Conservation (phyloP, 2,888 invertebrate species). For the Gnatocerus cornutus region DNA sequence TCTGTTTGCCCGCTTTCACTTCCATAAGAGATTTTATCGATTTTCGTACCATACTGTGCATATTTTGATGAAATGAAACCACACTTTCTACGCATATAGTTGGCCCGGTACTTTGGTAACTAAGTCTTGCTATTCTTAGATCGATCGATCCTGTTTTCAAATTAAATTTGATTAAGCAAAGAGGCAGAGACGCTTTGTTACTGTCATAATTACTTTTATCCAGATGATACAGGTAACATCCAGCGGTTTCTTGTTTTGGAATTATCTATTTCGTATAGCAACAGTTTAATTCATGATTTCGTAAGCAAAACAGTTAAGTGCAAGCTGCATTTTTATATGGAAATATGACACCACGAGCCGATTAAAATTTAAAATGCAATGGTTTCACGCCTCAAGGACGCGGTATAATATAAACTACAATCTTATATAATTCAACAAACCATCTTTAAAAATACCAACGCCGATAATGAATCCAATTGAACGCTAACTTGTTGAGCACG, state of each 20-base stretch:
- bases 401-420: conserved; percentile 15
- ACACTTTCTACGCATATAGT: conserved; percentile 7
- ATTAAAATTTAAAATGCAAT: conserved; percentile 25
- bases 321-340: not conserved
- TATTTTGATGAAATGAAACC: too few relatives aligned
- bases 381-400: conserved; percentile 24
- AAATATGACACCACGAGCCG: not conserved
- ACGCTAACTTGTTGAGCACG: not conserved
- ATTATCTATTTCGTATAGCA: too few relatives aligned
- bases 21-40: conserved; percentile 32
- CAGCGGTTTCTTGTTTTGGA: not conserved
- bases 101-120: not conserved
- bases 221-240: conserved; percentile 24
- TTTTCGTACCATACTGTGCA: not conserved
- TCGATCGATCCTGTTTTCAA: not conserved
- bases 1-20: conserved; percentile 30
- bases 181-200: too few relatives aligned
- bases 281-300: not conserved
- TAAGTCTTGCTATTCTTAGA: conserved; percentile 9
- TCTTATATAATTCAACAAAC: conserved; percentile 25
- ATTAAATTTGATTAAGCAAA: too few relatives aligned
- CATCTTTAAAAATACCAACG: conserved; percentile 9
- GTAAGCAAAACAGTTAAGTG: not conserved
- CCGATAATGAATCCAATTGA: conserved; percentile 12
- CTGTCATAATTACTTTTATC: conserved; percentile 4